Evolutionary conservation across 2,797 vertebrate genomes (phyloP).

Genomic region (Danio jaintianensis): DNA sequence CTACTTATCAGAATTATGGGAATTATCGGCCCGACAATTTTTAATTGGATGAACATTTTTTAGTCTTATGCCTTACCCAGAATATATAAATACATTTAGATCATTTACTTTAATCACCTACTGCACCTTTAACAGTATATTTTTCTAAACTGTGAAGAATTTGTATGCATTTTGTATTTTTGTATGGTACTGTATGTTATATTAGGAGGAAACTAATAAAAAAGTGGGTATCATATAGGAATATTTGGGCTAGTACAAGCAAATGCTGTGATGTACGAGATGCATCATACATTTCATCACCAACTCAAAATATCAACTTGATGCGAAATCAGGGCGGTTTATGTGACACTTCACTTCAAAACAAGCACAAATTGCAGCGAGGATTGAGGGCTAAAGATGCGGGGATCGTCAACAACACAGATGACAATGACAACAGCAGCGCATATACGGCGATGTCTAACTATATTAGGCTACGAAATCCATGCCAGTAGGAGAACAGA

Average conservation of each 20-base stretch:
- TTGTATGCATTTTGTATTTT: too few relatives aligned
- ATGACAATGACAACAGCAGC: slow-evolving; percentile 3
- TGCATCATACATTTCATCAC: neutral
- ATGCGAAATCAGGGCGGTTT: slow-evolving; percentile 12
- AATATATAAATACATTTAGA: too few relatives aligned
- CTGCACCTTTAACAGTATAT: too few relatives aligned
- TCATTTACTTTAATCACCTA: too few relatives aligned
- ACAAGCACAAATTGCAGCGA: neutral
- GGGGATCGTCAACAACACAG: neutral
- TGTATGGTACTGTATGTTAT: too few relatives aligned
- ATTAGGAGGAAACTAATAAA: too few relatives aligned
- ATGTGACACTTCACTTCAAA: slow-evolving; percentile 27
- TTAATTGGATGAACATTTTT: too few relatives aligned
- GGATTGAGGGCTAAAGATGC: neutral
- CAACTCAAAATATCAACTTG: neutral
- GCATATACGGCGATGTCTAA: slow-evolving; percentile 23
- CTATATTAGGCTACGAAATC: slow-evolving; percentile 12
- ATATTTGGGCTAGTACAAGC: neutral
- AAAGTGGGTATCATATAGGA: too few relatives aligned
- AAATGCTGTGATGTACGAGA: neutral
- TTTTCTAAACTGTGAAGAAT: too few relatives aligned
- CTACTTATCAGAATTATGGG: too few relatives aligned
- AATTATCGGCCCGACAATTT: too few relatives aligned
- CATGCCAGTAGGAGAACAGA: slow-evolving; percentile 5
- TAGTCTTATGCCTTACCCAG: too few relatives aligned